Percentiles rank a stretch among this genome's conserved stretches.
phyloP scores from a whole-genome alignment of 2,888 invertebrate genomes.

The Monopis laevigella region DNA sequence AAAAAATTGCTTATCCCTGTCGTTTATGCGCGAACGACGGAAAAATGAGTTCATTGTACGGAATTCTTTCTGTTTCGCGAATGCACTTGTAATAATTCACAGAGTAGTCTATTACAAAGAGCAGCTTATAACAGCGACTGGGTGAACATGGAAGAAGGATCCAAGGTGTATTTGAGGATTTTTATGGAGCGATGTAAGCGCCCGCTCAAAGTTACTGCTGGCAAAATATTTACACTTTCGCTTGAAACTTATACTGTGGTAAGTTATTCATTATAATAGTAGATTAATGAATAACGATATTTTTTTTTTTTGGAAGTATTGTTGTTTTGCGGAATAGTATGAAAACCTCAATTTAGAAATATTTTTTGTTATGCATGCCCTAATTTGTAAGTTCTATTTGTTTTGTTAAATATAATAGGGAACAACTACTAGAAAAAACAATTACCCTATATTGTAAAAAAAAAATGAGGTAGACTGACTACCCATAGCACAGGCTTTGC shows the following conservation, averaged over 20 bases:
- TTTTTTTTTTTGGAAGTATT: not conserved
- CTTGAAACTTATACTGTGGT: slow-evolving; percentile 61
- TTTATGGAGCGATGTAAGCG: slow-evolving; percentile 59
- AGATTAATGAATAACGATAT: not conserved
- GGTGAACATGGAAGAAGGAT: slow-evolving; percentile 39
- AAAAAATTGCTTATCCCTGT: too few relatives aligned
- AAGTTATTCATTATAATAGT: slow-evolving; percentile 22
- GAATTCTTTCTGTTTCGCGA: too few relatives aligned
- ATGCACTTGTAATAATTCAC: too few relatives aligned
- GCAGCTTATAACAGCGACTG: slow-evolving; percentile 65
- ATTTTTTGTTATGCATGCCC: not conserved
- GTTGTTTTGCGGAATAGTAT: not conserved
- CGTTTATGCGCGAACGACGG: too few relatives aligned
- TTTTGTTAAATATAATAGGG: not conserved
- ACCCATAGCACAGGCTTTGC: too few relatives aligned
- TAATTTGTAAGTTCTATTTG: not conserved
- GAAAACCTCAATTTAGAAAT: slow-evolving; percentile 1
- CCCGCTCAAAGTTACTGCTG: slow-evolving; percentile 58
- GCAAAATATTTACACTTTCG: slow-evolving; percentile 62
- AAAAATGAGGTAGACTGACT: too few relatives aligned
- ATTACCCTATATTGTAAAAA: too few relatives aligned
- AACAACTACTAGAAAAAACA: too few relatives aligned
- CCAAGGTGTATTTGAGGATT: slow-evolving; percentile 44
- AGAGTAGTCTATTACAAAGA: slow-evolving; percentile 55
- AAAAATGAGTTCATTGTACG: too few relatives aligned